Percentiles rank a stretch among this genome's conserved stretches.
phyloP scores from a whole-genome alignment of 2,113 vertebrate species.

The Eptatretus burgeri region DNA sequence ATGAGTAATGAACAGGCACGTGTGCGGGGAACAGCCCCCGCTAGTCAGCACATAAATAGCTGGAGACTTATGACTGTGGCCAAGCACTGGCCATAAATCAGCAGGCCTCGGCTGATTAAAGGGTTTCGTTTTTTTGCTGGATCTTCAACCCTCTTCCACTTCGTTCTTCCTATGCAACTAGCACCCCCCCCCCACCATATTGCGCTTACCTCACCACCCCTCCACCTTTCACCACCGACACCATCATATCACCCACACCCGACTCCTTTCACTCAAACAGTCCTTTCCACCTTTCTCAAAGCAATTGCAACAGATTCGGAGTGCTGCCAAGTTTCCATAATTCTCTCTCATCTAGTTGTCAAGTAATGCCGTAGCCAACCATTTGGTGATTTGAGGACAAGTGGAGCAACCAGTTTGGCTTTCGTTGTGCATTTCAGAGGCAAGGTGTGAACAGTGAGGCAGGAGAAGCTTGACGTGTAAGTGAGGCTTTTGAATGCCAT shows the following conservation, averaged over 20 bases:
- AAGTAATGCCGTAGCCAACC: neutral
- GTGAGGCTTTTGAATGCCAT: no score
- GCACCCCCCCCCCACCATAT: no score
- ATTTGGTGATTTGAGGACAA: no score
- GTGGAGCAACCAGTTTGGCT: no score
- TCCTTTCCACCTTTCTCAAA: neutral
- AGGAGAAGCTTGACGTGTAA: no score
- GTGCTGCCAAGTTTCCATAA: constrained; percentile 2
- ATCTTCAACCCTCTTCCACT: no score
- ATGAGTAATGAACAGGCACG: constrained; percentile 6
- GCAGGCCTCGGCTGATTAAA: constrained; percentile 4
- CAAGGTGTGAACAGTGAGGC: no score
- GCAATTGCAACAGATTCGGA: neutral
- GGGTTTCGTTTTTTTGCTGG: constrained; percentile 2
- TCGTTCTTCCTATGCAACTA: no score
- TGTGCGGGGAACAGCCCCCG: constrained; percentile 1
- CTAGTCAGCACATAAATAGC: constrained; percentile 7
- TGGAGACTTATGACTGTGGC: constrained; percentile 4
- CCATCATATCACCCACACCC: neutral
- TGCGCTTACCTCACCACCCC: no score
- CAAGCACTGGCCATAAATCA: constrained; percentile 6
- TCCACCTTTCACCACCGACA: no score
- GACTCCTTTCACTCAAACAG: neutral
- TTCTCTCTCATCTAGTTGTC: constrained; percentile 1
- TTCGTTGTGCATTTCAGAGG: no score